Conservation (phyloP, 2,888 invertebrate genomes). For the Pherbina coryleti region DNA sequence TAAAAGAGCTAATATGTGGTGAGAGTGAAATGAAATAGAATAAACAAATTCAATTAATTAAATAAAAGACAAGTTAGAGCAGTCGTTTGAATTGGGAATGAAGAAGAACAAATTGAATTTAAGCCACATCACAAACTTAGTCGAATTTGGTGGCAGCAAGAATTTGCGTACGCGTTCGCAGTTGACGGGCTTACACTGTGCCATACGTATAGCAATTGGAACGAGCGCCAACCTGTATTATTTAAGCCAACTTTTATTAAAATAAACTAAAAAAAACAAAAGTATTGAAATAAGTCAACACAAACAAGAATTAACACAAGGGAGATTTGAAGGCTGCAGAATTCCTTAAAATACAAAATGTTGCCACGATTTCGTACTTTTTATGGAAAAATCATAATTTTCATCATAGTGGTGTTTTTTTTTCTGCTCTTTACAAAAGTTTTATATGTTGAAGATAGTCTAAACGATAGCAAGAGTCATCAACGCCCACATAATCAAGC, state of each 20-base stretch:
- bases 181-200: background rate
- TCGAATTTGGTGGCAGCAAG: background rate
- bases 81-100: background rate
- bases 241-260: background rate
- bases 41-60: constrained; percentile 12
- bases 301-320: background rate
- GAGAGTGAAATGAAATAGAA: constrained; percentile 5
- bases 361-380: constrained; percentile 68
- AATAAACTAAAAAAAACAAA: background rate
- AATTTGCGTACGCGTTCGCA: background rate
- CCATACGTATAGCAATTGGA: background rate
- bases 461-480: constrained; percentile 10
- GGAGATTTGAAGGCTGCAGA: no score
- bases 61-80: background rate
- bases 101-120: constrained; percentile 15
- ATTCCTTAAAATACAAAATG: constrained; percentile 54
- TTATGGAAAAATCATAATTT: constrained; percentile 66
- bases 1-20: background rate
- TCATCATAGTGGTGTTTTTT: constrained; percentile 62
- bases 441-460: constrained; percentile 47
- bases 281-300: background rate
- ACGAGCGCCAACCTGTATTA: background rate
- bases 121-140: constrained; percentile 35
- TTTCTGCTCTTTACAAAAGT: constrained; percentile 66
- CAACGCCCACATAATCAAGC: constrained; percentile 41